These are phyloP conservation scores for Oreochromis grahami DNA, from an alignment of 2,797 vertebrate genomes.

Conservation along the genomic window DNA sequence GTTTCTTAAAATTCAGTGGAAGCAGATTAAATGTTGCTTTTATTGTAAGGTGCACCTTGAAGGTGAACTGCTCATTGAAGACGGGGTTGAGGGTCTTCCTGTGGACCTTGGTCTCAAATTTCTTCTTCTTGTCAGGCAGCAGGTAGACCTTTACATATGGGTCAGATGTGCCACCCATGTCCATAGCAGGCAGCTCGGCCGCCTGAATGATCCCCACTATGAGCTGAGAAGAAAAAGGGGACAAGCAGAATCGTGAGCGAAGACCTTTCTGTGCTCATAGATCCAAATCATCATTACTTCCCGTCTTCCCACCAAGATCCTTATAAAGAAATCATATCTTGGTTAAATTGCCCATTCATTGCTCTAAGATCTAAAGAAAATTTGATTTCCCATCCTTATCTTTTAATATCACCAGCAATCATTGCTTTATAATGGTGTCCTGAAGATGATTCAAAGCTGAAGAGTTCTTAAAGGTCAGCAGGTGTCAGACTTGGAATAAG, in stretches of 20 bases:
- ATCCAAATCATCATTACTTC: neutral
- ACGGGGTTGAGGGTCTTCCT: constrained; percentile 97
- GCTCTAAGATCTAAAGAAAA: neutral
- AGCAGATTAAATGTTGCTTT: neutral
- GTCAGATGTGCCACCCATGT: constrained; percentile 98
- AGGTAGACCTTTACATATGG: constrained; percentile 97
- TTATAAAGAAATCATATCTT: neutral
- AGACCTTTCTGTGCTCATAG: neutral
- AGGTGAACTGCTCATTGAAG: constrained; percentile 98
- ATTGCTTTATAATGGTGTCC: neutral
- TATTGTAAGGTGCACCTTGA: constrained; percentile 70
- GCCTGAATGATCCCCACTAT: constrained; percentile 98
- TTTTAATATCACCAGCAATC: neutral
- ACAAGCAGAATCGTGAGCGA: neutral
- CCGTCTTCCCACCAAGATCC: constrained; percentile 22
- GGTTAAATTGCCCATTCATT: neutral
- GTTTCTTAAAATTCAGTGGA: neutral
- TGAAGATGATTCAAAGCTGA: constrained; percentile 18
- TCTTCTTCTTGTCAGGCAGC: constrained; percentile 99
- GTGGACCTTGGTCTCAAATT: constrained; percentile 98
- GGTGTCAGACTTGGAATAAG: constrained; percentile 33
- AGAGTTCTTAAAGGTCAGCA: constrained; percentile 48
- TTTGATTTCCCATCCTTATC: neutral
- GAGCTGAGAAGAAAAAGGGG: constrained; percentile 75
- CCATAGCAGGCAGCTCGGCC: constrained; percentile 94